Evolutionary conservation across 2,113 vertebrate species (phyloP).

Genomic region (Eudorcas thomsonii): DNA sequence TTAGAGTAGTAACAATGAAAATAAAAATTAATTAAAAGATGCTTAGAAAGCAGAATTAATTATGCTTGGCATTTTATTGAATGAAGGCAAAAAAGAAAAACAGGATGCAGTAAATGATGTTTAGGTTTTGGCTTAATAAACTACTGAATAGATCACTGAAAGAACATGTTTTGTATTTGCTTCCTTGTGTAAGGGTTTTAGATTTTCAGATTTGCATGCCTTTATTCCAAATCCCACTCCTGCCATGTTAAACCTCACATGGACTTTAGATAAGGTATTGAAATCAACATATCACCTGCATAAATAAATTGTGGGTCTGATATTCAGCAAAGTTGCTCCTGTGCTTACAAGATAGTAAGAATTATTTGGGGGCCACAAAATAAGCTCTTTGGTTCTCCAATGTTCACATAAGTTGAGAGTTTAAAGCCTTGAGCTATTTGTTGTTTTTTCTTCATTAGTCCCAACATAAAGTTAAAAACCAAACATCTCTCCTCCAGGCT

Average conservation of each 20-base stretch:
- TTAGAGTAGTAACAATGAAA: not conserved
- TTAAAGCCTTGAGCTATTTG: not conserved
- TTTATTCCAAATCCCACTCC: not conserved
- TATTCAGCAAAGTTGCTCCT: not conserved
- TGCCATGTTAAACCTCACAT: not conserved
- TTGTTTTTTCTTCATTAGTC: not conserved
- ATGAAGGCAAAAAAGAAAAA: not conserved
- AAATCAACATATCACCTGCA: not conserved
- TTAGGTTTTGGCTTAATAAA: not conserved
- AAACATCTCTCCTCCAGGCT: not conserved
- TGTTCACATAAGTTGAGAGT: not conserved
- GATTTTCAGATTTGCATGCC: not conserved
- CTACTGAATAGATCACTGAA: not conserved
- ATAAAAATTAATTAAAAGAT: not conserved
- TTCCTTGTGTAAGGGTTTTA: not conserved
- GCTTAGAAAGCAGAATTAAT: not conserved
- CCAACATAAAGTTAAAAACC: not conserved
- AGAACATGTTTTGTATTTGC: not conserved
- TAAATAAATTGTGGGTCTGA: not conserved
- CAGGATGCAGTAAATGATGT: not conserved
- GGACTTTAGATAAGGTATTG: not conserved
- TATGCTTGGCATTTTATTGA: not conserved
- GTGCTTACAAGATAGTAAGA: not conserved
- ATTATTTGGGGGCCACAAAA: not conserved
- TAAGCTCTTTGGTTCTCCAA: not conserved